A percentile compares a stretch with the other conserved stretches of the same genome.
These are phyloP conservation scores for Glaucomys volans DNA, from an alignment of 2,113 vertebrate genomes.

Conservation along the genomic window DNA sequence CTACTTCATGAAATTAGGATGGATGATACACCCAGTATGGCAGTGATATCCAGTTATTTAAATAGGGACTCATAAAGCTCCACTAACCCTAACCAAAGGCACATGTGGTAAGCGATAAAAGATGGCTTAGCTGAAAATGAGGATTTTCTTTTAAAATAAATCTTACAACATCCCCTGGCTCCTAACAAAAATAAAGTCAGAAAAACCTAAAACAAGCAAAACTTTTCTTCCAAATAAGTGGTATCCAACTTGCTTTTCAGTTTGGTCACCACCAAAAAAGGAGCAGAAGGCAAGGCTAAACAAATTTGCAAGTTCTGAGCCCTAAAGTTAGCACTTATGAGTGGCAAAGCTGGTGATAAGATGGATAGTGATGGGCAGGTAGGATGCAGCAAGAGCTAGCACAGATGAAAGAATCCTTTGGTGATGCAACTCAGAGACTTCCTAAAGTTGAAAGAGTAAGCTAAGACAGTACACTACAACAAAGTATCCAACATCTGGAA, in stretches of 20 bases:
- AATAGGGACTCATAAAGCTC: constrained; percentile 51
- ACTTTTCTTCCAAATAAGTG: constrained; percentile 46
- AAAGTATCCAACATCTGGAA: background rate
- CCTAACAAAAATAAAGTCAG: constrained; percentile 59
- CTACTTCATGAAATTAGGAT: background rate
- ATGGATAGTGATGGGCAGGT: background rate
- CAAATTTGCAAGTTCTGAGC: constrained; percentile 40
- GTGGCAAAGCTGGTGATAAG: background rate
- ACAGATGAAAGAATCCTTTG: background rate
- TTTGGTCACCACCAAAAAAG: constrained; percentile 44
- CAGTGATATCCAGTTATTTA: constrained; percentile 66
- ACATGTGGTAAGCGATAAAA: constrained; percentile 83
- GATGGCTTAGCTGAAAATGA: constrained; percentile 82
- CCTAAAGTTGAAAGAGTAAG: background rate
- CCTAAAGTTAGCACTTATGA: constrained; percentile 43
- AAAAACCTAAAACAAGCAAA: constrained; percentile 63
- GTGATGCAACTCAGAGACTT: background rate
- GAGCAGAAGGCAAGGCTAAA: constrained; percentile 42
- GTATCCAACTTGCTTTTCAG: constrained; percentile 58
- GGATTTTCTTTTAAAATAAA: constrained; percentile 71
- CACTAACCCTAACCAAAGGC: constrained; percentile 82
- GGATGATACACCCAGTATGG: constrained; percentile 40
- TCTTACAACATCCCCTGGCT: constrained; percentile 55
- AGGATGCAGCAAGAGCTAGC: background rate
- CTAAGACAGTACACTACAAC: background rate